These are phyloP conservation scores for Patella ulyssiponensis DNA, from an alignment of 2,888 invertebrate genomes.

Conservation along the genomic window DNA sequence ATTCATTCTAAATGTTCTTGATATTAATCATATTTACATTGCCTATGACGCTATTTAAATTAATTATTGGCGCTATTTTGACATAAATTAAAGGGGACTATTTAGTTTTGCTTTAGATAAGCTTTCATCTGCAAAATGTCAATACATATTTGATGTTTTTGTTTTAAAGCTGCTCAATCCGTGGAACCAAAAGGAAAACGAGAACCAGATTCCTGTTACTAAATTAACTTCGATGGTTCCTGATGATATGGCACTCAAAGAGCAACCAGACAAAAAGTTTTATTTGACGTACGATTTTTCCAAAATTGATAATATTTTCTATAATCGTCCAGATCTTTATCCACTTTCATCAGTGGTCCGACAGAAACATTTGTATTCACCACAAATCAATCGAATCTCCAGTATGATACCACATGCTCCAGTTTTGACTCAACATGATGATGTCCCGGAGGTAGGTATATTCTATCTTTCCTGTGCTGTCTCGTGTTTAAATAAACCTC, in stretches of 20 bases:
- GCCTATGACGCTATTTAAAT: no score
- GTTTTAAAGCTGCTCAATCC: slow-evolving; percentile 77
- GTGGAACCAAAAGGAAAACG: slow-evolving; percentile 79
- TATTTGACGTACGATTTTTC: slow-evolving; percentile 92
- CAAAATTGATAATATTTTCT: slow-evolving; percentile 85
- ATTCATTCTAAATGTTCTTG: no score
- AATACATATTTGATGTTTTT: no score
- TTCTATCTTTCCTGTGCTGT: no score
- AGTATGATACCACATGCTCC: slow-evolving; percentile 83
- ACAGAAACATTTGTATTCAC: slow-evolving; percentile 79
- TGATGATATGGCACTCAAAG: slow-evolving; percentile 70
- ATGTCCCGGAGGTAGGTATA: slow-evolving; percentile 73
- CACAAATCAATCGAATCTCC: slow-evolving; percentile 90
- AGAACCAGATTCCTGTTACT: slow-evolving; percentile 65
- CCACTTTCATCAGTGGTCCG: slow-evolving; percentile 74
- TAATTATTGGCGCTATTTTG: no score
- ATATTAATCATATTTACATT: no score
- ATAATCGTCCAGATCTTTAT: slow-evolving; percentile 78
- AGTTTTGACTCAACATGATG: slow-evolving; percentile 79
- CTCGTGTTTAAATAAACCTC: no score
- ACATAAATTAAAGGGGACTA: no score
- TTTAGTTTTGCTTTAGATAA: no score
- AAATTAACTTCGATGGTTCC: slow-evolving; percentile 43
- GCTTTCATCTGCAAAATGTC: no score
- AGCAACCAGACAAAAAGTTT: slow-evolving; percentile 82